phyloP scores from a whole-genome alignment of 1,140 invertebrate species.

The Drosophila watanabei region DNA sequence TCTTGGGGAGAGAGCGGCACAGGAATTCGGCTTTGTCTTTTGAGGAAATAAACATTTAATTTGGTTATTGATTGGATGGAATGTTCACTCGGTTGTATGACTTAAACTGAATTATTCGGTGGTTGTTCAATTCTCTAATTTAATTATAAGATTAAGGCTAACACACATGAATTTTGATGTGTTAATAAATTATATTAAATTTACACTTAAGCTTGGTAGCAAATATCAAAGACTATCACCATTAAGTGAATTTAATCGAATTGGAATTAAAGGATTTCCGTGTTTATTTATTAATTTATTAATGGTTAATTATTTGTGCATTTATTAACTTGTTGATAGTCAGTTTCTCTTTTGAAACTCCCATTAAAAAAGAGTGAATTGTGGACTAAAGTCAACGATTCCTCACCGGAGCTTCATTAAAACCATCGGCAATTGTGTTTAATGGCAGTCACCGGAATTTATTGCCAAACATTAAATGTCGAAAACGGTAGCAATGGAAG shows the following conservation, averaged over 20 bases:
- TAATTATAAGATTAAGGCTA: neutral
- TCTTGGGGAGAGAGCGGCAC: neutral
- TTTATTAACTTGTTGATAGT: conserved; percentile 55
- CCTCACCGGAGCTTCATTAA: conserved; percentile 14
- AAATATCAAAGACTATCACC: neutral
- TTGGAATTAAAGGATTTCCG: conserved; percentile 35
- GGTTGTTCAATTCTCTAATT: neutral
- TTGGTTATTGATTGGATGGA: conserved; percentile 25
- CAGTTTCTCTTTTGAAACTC: neutral
- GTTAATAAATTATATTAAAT: neutral
- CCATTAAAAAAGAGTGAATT: neutral
- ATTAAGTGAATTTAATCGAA: neutral
- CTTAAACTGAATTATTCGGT: neutral
- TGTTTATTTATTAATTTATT: neutral
- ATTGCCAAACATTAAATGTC: conserved; percentile 37
- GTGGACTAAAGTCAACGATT: neutral
- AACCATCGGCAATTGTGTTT: conserved; percentile 29
- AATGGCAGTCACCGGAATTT: conserved; percentile 25
- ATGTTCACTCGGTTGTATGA: conserved; percentile 2
- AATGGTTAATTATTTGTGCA: conserved; percentile 19
- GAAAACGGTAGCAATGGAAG: neutral
- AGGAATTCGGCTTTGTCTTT: conserved; percentile 12
- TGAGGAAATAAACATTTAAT: conserved; percentile 16
- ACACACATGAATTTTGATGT: no score
- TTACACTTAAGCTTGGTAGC: neutral